Evolutionary conservation across 2,888 invertebrate genomes (phyloP).

Genomic region (Ennomos fuscantarius): DNA sequence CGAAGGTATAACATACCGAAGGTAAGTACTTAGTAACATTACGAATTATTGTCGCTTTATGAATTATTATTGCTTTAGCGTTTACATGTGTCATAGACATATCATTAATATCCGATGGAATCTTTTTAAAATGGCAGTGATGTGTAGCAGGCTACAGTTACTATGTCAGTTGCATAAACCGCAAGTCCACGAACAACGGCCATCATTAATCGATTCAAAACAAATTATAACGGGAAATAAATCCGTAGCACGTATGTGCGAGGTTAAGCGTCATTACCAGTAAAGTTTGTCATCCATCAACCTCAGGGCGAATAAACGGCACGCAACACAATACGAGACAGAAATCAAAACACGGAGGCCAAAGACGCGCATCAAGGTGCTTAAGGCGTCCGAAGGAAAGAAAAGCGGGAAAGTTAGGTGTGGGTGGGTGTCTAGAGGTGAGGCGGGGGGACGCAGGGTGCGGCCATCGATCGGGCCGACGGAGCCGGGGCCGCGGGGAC

Average conservation of each 20-base stretch:
- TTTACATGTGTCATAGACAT: too few species aligned
- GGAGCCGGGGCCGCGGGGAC: constrained; percentile 59
- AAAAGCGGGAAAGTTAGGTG: constrained; percentile 78
- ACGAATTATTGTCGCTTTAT: too few species aligned
- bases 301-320: constrained; percentile 47
- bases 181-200: constrained; percentile 20
- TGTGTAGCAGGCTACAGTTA: constrained; percentile 3
- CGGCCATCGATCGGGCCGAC: constrained; percentile 76
- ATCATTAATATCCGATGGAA: too few species aligned
- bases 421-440: constrained; percentile 63
- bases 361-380: constrained; percentile 46
- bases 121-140: too few species aligned
- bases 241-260: constrained; percentile 30
- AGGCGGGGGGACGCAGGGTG: constrained; percentile 66
- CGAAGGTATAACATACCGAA: too few species aligned
- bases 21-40: too few species aligned
- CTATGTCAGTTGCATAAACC: constrained; percentile 19
- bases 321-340: constrained; percentile 41
- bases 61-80: too few species aligned
- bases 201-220: constrained; percentile 31
- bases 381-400: constrained; percentile 62
- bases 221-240: constrained; percentile 35
- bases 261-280: constrained; percentile 34
- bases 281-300: constrained; percentile 56
- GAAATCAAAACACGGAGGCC: constrained; percentile 53